Evolutionary conservation across 2,113 vertebrate species (phyloP).

Genomic region (Columba livia): DNA sequence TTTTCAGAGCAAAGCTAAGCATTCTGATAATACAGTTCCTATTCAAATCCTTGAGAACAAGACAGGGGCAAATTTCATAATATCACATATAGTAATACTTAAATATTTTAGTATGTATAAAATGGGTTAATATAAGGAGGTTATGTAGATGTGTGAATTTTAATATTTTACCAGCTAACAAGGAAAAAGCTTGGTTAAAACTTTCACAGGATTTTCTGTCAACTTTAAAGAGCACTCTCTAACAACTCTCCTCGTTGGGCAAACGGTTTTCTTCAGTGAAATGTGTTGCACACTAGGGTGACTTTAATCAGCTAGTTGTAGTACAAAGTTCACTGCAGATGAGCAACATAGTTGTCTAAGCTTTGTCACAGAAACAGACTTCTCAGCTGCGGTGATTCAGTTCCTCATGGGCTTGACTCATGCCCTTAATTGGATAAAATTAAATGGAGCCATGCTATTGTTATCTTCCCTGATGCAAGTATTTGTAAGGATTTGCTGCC

Average conservation of each 20-base stretch:
- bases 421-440: not conserved
- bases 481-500: not conserved
- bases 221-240: not conserved
- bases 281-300: not conserved
- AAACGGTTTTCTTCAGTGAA: not conserved
- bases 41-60: not conserved
- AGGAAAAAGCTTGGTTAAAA: not conserved
- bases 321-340: not conserved
- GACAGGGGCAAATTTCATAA: not conserved
- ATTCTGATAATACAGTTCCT: not conserved
- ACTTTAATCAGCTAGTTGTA: not conserved
- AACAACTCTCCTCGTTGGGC: not conserved
- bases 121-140: not conserved
- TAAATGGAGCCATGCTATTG: not conserved
- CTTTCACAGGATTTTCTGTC: not conserved
- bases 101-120: not conserved
- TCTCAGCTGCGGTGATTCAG: not conserved
- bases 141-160: not conserved
- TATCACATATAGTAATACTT: not conserved
- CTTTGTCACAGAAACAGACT: not conserved
- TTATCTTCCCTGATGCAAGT: fast-evolving
- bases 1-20: not conserved
- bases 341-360: not conserved
- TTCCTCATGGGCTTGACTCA: not conserved
- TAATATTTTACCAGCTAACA: not conserved